Conservation (phyloP, 2,888 invertebrate genomes). For the Orthosia gothica region DNA sequence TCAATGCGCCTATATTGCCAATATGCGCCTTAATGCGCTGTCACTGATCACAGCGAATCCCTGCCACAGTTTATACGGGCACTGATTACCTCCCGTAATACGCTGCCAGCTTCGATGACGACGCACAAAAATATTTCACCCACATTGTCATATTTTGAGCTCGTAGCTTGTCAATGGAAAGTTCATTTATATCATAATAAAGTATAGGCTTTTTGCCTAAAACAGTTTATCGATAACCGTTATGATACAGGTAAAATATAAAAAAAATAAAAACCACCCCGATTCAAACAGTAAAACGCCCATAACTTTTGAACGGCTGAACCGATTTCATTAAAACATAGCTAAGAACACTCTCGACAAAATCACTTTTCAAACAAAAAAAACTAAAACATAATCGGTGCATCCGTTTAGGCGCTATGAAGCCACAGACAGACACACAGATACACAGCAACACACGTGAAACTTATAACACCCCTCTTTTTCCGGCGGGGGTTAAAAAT, state of each 20-base stretch:
- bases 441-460: too few relatives aligned
- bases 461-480: too few relatives aligned
- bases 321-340: too few relatives aligned
- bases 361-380: too few relatives aligned
- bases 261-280: neutral
- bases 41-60: slow-evolving; percentile 63
- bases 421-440: too few relatives aligned
- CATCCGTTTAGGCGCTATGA: too few relatives aligned
- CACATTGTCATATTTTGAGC: slow-evolving; percentile 36
- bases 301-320: too few relatives aligned
- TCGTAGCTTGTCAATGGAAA: slow-evolving; percentile 21
- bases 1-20: slow-evolving; percentile 64
- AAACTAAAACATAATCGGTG: too few relatives aligned
- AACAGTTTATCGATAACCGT: slow-evolving; percentile 1
- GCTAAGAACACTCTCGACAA: too few relatives aligned
- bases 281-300: too few relatives aligned
- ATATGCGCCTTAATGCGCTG: slow-evolving; percentile 64
- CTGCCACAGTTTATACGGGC: slow-evolving; percentile 55
- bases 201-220: slow-evolving; percentile 1
- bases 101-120: slow-evolving; percentile 51
- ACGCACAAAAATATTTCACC: slow-evolving; percentile 45
- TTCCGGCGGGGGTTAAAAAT: too few relatives aligned
- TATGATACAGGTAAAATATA: neutral
- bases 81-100: slow-evolving; percentile 58
- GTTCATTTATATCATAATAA: slow-evolving; percentile 30